Evolutionary conservation across 2,888 invertebrate species (phyloP).

Genomic region (Dichetophora obliterata): DNA sequence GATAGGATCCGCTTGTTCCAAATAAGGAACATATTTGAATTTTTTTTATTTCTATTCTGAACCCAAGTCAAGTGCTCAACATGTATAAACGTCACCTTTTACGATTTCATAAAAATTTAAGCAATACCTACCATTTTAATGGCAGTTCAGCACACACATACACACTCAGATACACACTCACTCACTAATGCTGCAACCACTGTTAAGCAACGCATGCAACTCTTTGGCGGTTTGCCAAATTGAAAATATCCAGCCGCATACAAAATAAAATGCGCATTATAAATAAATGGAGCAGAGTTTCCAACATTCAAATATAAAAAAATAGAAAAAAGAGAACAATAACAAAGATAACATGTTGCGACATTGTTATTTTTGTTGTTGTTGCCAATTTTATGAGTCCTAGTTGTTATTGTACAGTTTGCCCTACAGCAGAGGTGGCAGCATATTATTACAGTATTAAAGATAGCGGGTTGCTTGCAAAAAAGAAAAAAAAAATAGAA

Average conservation of each 20-base stretch:
- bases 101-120: neutral
- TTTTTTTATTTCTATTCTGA: no score
- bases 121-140: neutral
- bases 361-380: constrained; percentile 13
- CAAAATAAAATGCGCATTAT: constrained; percentile 14
- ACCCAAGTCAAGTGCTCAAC: no score
- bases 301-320: neutral
- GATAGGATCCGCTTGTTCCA: neutral
- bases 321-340: neutral
- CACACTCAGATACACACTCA: neutral
- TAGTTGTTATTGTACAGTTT: constrained; percentile 23
- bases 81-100: neutral
- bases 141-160: neutral
- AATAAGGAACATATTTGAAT: no score
- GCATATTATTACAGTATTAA: no score
- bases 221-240: constrained; percentile 26
- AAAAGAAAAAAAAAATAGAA: no score
- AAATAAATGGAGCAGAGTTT: neutral
- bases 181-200: neutral
- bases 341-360: constrained; percentile 18
- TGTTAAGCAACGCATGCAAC: constrained; percentile 2
- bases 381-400: neutral
- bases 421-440: constrained; percentile 5
- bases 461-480: neutral
- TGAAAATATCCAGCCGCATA: constrained; percentile 14